phyloP scores from a whole-genome alignment of 2,113 vertebrate genomes.

The Sigmodon hispidus region DNA sequence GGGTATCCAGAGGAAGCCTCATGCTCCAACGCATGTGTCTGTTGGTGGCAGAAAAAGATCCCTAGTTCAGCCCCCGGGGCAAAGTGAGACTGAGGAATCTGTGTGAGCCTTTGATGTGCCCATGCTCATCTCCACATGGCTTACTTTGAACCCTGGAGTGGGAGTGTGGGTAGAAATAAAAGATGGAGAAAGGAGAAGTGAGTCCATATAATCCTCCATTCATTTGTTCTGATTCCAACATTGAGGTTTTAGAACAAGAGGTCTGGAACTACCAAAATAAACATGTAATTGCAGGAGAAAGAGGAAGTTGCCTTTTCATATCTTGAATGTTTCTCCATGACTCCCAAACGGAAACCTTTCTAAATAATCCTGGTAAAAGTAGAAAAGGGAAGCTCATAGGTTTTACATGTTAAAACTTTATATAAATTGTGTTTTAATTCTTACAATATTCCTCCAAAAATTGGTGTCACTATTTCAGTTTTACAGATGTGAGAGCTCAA shows the following conservation, averaged over 20 bases:
- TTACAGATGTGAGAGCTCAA: constrained; percentile 37
- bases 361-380: not conserved
- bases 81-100: constrained; percentile 6
- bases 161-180: not conserved
- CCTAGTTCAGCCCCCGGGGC: not conserved
- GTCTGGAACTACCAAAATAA: constrained; percentile 55
- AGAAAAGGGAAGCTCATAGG: not conserved
- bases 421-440: constrained; percentile 26
- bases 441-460: not conserved
- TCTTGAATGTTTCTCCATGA: constrained; percentile 22
- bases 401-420: not conserved
- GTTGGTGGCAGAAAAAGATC: not conserved
- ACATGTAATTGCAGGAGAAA: constrained; percentile 46
- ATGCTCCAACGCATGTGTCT: not conserved
- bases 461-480: constrained; percentile 29
- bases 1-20: not conserved
- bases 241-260: constrained; percentile 6
- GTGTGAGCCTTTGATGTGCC: constrained; percentile 6
- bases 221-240: constrained; percentile 68
- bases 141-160: constrained; percentile 42
- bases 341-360: constrained; percentile 44
- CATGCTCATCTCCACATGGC: not conserved
- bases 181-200: not conserved
- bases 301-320: not conserved
- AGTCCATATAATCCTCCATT: constrained; percentile 54